Base-by-base conservation (phyloP, 2,797 vertebrate species). In the Phrynocephalus forsythii region DNA sequence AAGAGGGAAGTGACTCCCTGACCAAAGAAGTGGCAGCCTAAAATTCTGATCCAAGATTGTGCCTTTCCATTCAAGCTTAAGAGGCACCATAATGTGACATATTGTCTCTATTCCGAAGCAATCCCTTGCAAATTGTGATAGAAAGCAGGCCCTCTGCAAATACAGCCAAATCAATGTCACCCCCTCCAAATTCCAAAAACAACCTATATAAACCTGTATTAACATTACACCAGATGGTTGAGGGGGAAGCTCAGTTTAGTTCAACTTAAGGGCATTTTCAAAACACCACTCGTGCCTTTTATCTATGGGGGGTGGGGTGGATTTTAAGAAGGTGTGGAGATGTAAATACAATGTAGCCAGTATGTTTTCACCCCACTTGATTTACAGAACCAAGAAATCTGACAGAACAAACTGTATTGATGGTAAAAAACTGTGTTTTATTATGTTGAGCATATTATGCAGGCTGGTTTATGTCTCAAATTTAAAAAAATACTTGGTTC, bases 11-110 rank as follows among this genome's bases (percentile, higher is more conserved):
- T 52, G 24, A n/a, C 33, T 83, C 2, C 72, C 22, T 56, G 38
- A 44, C 38, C 38, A 44, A 44, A 88, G 60, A 80, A 68, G 79
- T 0, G 0, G 66, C 2, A 30, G 11, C 56, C 13, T 81, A 0
- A 0, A 80, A 80, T 60, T 73, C 72, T 78, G 68, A 72, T 75
- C 60, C 30, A 87, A 48, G 63, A 85, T 7, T 80, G 72, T 52
- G 33, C 63, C 69, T 75, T 72, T 52, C 18, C 10, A 33, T 87
- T 56, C 56, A 83, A 84, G 24, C 1, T 0, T 85, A 85, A 68
- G 3, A 15, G 73, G 52, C 44, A 16, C 83, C 33, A 33, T 83
- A 91, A 52, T 50, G 11, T 33, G 22, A 69, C 20, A 38, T 44
- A 48, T 77, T 9, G n/a, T 5, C 67, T 72, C 26, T 56, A 24